Percentiles rank a stretch among this genome's conserved stretches.
Conservation (phyloP, 2,113 vertebrate genomes). For the Gasterosteus nipponicus region DNA sequence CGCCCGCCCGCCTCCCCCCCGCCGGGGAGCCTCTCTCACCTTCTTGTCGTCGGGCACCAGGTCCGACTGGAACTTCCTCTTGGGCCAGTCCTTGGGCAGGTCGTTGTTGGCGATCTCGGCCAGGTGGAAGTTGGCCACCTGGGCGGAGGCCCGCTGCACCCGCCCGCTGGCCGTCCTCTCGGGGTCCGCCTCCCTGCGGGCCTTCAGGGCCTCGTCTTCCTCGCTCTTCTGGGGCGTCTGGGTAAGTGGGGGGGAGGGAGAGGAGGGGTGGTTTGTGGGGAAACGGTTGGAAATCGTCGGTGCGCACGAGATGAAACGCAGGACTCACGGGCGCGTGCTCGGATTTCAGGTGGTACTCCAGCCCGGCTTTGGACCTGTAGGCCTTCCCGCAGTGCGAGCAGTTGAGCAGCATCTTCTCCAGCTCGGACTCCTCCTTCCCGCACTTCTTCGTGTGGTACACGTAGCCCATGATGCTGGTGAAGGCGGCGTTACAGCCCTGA, state of each 20-base stretch:
- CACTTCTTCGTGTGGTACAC: constrained; percentile 93
- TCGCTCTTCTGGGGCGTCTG: constrained; percentile 65
- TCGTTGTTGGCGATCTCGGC: constrained; percentile 92
- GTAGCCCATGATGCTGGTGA: constrained; percentile 96
- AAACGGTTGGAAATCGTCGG: not conserved
- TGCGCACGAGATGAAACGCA: not conserved
- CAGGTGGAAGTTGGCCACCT: constrained; percentile 92
- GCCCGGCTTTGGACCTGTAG: constrained; percentile 91
- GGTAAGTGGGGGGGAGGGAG: not conserved
- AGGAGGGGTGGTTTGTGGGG: no score
- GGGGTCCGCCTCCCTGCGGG: constrained; percentile 77
- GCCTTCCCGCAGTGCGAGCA: constrained; percentile 92
- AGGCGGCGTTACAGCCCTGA: constrained; percentile 91
- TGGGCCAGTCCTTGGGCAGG: constrained; percentile 93
- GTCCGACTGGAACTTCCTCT: constrained; percentile 93
- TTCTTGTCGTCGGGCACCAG: constrained; percentile 92
- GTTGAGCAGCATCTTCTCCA: constrained; percentile 90
- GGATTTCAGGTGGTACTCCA: constrained; percentile 92
- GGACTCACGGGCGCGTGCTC: constrained; percentile 91
- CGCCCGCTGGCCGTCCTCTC: constrained; percentile 82
- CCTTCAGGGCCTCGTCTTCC: constrained; percentile 77
- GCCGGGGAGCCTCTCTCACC: constrained; percentile 46
- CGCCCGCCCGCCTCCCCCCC: no score
- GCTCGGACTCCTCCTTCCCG: constrained; percentile 90
- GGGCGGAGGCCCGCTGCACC: constrained; percentile 90